Evolutionary conservation across 2,797 vertebrate species (phyloP), one percentile per base, ranked within the genome.

Genomic region (Ctenopoma multispine): DNA sequence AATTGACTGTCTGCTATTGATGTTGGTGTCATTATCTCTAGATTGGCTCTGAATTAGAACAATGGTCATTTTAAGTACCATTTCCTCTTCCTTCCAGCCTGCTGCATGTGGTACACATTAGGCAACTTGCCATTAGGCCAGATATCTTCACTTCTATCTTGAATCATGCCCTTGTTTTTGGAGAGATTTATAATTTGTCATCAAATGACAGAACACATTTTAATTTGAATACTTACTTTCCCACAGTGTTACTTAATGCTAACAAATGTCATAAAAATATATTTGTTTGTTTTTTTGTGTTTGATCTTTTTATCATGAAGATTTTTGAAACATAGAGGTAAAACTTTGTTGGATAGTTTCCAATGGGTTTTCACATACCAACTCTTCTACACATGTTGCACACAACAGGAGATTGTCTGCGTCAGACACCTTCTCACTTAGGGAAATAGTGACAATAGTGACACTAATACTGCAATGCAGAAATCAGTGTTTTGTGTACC

Each of bases 1-100:
- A 89, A 96, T 96, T 82, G 95, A 95, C 92, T 92, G 79, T 82
- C 80, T 90, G 89, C 94, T 95, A 95, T 96, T 95, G 95, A 96
- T 94, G 94, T 87, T 72, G 78, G 83, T 94, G 92, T 86, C 90
- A 92, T 95, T 93, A 87, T 92, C 95, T 95, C 93, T 91, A 92
- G 94, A 95, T 95, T 93, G 93, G 86, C 90, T 94, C 92, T 94
- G 94, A 95, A 93, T 93, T 92, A 91, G 91, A 94, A 92, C 91
- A 93, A 93, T 93, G 89, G 87, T 89, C 86, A 89, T 90, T 93
- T 91, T 84, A 89, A 92, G 89, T 82, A 83, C 85, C 75, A 86
- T 87, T 92, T 94, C 92, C 90, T 90, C 67, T 89, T 89, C 85
- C 90, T 91, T 72, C 51, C 72, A 84, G 84, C 80, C 71, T 63